Base-by-base conservation (phyloP, 1,140 invertebrate species). In the Drosophila orosa region DNA sequence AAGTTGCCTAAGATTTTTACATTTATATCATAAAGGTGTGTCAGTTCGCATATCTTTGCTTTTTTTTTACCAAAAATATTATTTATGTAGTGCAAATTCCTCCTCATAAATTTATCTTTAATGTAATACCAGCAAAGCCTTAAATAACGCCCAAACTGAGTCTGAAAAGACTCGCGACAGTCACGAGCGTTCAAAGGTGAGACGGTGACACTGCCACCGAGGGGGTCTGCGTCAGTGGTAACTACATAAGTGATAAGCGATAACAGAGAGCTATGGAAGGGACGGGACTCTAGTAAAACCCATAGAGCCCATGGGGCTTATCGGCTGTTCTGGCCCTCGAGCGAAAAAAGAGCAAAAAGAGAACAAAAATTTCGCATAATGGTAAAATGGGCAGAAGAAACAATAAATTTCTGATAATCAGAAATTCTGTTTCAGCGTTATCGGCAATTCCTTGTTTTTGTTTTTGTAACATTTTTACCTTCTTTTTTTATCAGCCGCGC, bases 371-470 rank as follows among this genome's bases (percentile, higher is more conserved):
- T 68, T 68, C 35, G 45, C 65, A 54, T 54, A 68, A 42, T 65
- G 65, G 60, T 50, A 69, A 54, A 67, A 68, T 39, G 37, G 47
- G 25, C 45, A 35, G 44, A 63, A 75, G 61, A 81, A 86, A 85
- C 72, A 78, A 81, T 81, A 86, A 78, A 78, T 45, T 78, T 57
- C 40, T 60, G 74, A 82, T 85, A 86, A 74, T 81, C 74, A 68
- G 44, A 65, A 78, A 74, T 63, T 78, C 35, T 71, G 71, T 80
- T 80, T 44, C 31, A 24, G 24, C 39, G 24, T 45, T 85, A 85
- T 85, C 82, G 47, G 9, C 45, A 48, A 44, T 33, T 45, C 37
- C 40, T 33, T 25, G 74, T 60, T 67, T 76, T 31, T 58, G 15
- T 59, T 24, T 44, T 50, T 27, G 15, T 55, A 33, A 25, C 15